phyloP scores from a whole-genome alignment of 2,797 vertebrate genomes.

The Morus bassanus region DNA sequence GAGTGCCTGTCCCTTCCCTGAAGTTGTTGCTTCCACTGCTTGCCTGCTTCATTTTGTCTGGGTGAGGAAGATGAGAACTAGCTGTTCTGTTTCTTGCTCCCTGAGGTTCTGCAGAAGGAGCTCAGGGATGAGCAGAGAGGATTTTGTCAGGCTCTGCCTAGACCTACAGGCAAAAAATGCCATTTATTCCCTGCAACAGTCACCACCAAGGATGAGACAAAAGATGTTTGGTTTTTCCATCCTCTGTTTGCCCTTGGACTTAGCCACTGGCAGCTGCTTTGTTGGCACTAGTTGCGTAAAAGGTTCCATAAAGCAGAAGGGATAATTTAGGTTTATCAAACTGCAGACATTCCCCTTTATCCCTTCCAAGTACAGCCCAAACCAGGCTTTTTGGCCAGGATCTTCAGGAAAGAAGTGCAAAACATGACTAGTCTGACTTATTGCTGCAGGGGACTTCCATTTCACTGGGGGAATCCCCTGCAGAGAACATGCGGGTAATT shows the following conservation, averaged over 20 bases:
- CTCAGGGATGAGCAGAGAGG: background rate
- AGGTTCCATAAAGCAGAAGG: background rate
- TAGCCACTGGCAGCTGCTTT: background rate
- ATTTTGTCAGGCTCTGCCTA: background rate
- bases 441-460: background rate
- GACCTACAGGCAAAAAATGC: background rate
- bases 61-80: background rate
- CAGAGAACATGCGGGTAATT: background rate
- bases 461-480: constrained; percentile 2
- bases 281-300: background rate
- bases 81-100: background rate
- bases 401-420: background rate
- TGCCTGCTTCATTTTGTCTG: background rate
- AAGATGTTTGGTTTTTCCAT: background rate
- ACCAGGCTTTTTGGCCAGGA: background rate
- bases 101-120: background rate
- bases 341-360: background rate
- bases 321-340: background rate
- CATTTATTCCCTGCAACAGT: background rate
- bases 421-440: background rate
- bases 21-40: background rate
- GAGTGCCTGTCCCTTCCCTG: background rate
- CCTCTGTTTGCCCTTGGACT: background rate
- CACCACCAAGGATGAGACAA: background rate
- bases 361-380: background rate